Evolutionary conservation across 1,140 invertebrate genomes (phyloP), one percentile per base, ranked within the genome.

Genomic region (Drosophila pectinifera): DNA sequence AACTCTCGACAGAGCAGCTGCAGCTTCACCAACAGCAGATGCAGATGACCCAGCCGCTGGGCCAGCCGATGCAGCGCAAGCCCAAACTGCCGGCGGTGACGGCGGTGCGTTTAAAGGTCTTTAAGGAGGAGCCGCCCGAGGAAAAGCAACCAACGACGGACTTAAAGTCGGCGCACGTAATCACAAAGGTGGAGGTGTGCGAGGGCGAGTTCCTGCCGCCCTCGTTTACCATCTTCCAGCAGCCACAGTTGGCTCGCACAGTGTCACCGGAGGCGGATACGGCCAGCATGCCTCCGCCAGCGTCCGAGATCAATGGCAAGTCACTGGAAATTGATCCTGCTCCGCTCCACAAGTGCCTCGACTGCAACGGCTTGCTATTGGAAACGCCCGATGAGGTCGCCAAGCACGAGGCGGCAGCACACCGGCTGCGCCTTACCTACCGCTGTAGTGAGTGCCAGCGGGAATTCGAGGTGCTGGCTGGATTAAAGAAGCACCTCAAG

Each of bases 401-500:
- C 14, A 80, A 73, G 20, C 91, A 92, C 22, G 80, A 91, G 51
- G 62, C 77, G 31, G 82, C 80, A 14, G 67, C 57, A 10, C 91
- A 92, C 57, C 72, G 88, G 2, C 54, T 91, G 3, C 78, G 81
- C n/a, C 59, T 91, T 3, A 70, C 82, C 20, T 91, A 91, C 43
- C 83, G 78, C 34, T 92, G 91, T 38, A 49, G 51, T 20, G 89
- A 91, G 26, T 92, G 91, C 53, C 78, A 91, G 31, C 61, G 79
- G 6, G 91, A 92, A 54, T 92, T 92, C 28, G 82, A 88, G 38
- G 43, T 83, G 22, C 53, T 90, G 38, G 77, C 79, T 3, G 80
- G 81, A 0, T 70, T 92, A 6, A 92, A 92, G 67, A 91, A 91
- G 51, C 91, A 92, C 48, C 45, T 91, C 1, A 92, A 91, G 48